Conservation (phyloP, 1,140 invertebrate genomes). For the Radopholus similis region DNA sequence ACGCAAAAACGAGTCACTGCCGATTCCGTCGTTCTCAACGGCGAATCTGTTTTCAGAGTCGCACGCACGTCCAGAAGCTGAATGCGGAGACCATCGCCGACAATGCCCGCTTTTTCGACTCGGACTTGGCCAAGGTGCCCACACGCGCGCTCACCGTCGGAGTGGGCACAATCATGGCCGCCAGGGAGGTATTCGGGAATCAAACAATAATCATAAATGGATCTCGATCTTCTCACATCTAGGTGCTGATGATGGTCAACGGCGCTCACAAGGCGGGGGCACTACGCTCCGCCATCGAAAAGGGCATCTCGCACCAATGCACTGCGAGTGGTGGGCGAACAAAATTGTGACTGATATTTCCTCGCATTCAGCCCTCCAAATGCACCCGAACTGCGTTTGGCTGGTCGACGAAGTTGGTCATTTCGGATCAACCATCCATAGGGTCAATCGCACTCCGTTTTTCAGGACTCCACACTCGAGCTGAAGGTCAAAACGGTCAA, state of each 20-base stretch:
- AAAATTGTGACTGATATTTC: neutral
- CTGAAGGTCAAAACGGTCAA: conserved; percentile 96
- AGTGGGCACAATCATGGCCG: conserved; percentile 97
- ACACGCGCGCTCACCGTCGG: conserved; percentile 86
- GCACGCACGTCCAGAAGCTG: conserved; percentile 90
- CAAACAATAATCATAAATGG: neutral
- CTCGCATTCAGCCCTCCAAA: conserved; percentile 82
- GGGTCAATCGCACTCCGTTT: neutral
- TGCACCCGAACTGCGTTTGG: conserved; percentile 83
- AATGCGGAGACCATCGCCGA: conserved; percentile 92
- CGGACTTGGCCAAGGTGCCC: conserved; percentile 87
- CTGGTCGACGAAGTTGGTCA: conserved; percentile 77
- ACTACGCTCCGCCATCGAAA: conserved; percentile 90
- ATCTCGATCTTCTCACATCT: neutral
- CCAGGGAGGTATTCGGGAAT: conserved; percentile 73
- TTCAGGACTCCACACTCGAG: conserved; percentile 83
- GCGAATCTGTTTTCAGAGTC: conserved; percentile 62
- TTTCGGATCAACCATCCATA: neutral
- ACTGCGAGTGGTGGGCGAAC: conserved; percentile 64
- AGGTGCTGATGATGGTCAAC: conserved; percentile 95
- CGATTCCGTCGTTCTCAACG: neutral
- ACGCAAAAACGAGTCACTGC: neutral
- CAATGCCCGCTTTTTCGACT: conserved; percentile 92
- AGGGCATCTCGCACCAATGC: conserved; percentile 99
- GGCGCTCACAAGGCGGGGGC: conserved; percentile 95